Conservation (phyloP, 2,888 invertebrate genomes). For the Nycteola revayana region DNA sequence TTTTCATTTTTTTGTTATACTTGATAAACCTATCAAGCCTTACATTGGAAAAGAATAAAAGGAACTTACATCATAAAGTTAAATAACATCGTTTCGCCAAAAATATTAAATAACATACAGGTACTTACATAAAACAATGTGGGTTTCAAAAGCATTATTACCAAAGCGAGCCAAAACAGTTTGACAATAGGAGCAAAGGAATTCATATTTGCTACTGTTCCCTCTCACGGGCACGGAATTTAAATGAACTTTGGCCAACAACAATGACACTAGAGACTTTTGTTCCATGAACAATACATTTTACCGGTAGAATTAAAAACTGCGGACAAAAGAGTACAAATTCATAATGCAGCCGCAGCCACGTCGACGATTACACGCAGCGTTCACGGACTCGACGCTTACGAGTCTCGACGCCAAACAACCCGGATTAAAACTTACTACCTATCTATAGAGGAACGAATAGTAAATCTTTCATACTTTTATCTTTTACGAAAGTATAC, state of each 20-base stretch:
- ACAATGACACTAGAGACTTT: slow-evolving; percentile 78
- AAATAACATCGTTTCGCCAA: slow-evolving; percentile 19
- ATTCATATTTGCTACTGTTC: slow-evolving; percentile 80
- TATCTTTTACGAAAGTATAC: too few relatives aligned
- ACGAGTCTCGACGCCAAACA: slow-evolving; percentile 8
- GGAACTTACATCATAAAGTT: too few relatives aligned
- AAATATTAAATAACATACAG: slow-evolving; percentile 25
- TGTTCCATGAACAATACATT: slow-evolving; percentile 79
- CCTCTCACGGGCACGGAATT: slow-evolving; percentile 76
- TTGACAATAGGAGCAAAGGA: slow-evolving; percentile 76
- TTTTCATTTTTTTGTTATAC: too few relatives aligned
- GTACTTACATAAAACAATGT: slow-evolving; percentile 50
- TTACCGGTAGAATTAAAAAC: slow-evolving; percentile 79
- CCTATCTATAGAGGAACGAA: background rate
- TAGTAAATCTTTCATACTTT: too few relatives aligned
- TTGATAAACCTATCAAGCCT: too few relatives aligned
- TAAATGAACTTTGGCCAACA: slow-evolving; percentile 80
- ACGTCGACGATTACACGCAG: slow-evolving; percentile 48
- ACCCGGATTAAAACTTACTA: slow-evolving; percentile 9
- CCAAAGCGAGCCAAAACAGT: slow-evolving; percentile 66
- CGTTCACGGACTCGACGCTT: slow-evolving; percentile 15
- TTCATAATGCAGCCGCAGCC: slow-evolving; percentile 72
- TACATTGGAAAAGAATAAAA: too few relatives aligned
- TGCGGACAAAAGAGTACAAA: slow-evolving; percentile 77
- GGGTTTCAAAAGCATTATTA: slow-evolving; percentile 64